Percentiles rank a stretch among this genome's conserved stretches.
phyloP scores from a whole-genome alignment of 1,140 invertebrate genomes.

The Bombus ignitus region DNA sequence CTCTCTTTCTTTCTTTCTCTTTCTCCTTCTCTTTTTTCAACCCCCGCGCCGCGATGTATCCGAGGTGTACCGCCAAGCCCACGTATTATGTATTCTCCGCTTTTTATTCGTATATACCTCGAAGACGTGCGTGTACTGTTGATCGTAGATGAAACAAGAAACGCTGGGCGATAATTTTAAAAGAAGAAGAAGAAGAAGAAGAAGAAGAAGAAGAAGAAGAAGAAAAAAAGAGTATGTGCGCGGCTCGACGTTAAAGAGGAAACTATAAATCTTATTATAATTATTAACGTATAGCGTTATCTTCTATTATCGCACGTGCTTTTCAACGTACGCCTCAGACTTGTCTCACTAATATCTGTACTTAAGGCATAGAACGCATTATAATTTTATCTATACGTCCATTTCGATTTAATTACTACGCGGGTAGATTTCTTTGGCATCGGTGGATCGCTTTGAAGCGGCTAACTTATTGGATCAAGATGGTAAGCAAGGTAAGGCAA shows the following conservation, averaged over 20 bases:
- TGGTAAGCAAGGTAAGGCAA: too few relatives aligned
- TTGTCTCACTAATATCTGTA: not conserved
- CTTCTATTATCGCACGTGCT: not conserved
- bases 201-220: too few relatives aligned
- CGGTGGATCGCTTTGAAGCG: too few relatives aligned
- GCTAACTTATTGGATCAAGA: too few relatives aligned
- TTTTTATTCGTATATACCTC: conserved; percentile 49
- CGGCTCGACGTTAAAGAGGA: not conserved
- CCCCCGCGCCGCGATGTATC: conserved; percentile 34
- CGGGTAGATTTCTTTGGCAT: too few relatives aligned
- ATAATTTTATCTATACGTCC: too few relatives aligned
- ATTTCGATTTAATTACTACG: too few relatives aligned
- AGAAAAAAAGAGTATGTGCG: not conserved
- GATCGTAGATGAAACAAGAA: conserved; percentile 21
- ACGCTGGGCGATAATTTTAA: not conserved
- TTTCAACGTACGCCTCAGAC: not conserved
- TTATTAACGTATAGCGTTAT: not conserved
- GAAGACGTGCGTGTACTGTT: not conserved
- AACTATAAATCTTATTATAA: conserved; percentile 2
- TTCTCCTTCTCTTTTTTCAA: conserved; percentile 45
- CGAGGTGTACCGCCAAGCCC: conserved; percentile 56
- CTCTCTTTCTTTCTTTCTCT: conserved; percentile 34
- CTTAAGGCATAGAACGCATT: not conserved
- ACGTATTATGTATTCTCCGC: conserved; percentile 61
- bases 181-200: not conserved